phyloP scores from a whole-genome alignment of 2,888 invertebrate genomes.

The Lymantria dispar region DNA sequence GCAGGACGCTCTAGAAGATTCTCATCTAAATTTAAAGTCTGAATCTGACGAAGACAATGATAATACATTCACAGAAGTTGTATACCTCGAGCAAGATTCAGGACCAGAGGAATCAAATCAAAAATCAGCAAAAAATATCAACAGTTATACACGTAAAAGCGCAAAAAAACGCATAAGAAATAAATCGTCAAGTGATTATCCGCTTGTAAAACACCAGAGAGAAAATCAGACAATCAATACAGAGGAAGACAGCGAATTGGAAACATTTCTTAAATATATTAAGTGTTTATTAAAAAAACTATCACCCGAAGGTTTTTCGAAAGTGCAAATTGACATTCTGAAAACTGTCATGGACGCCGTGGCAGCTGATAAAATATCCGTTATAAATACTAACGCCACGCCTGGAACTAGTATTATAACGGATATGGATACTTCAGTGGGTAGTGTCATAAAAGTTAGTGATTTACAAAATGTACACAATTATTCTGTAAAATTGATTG shows the following conservation, averaged over 20 bases:
- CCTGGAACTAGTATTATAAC: slow-evolving; percentile 2
- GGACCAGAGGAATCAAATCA: slow-evolving; percentile 1
- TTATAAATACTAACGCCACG: neutral
- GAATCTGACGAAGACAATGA: slow-evolving; percentile 14
- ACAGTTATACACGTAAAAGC: neutral
- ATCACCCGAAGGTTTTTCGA: slow-evolving; percentile 38
- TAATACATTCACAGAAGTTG: slow-evolving; percentile 41
- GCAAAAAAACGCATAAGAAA: slow-evolving; percentile 2
- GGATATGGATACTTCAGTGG: slow-evolving; percentile 2
- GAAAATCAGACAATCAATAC: neutral
- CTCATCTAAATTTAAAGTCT: neutral
- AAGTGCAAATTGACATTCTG: slow-evolving; percentile 57
- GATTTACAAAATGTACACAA: neutral
- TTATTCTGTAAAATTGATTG: neutral
- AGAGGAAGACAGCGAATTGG: slow-evolving; percentile 37
- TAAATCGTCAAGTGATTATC: slow-evolving; percentile 13
- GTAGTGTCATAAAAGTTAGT: slow-evolving; percentile 12
- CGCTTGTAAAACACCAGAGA: neutral
- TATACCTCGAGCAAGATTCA: slow-evolving; percentile 44
- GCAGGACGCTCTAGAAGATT: slow-evolving; percentile 17
- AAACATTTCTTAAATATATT: slow-evolving; percentile 51
- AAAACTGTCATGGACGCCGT: slow-evolving; percentile 50
- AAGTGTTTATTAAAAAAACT: slow-evolving; percentile 49
- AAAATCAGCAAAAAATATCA: slow-evolving; percentile 2
- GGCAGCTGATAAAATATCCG: neutral